Evolutionary conservation across 35 echinoderm and acorn worm genomes (phyloP).

Genomic region (Apostichopus parvimensis): DNA sequence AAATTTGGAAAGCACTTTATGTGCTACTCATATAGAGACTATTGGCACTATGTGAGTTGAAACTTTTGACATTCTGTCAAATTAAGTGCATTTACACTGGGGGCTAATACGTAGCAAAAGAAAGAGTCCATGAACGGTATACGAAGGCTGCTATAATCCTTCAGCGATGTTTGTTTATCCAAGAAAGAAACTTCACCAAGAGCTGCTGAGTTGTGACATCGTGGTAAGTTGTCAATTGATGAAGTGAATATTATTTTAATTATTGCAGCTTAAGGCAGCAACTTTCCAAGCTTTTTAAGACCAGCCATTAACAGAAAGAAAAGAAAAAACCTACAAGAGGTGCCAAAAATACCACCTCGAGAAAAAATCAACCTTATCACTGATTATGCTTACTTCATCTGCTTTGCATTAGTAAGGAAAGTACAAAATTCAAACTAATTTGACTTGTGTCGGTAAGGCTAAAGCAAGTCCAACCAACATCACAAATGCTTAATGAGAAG

Average conservation of each 20-base stretch:
- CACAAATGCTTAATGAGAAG: not conserved
- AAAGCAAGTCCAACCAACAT: not conserved
- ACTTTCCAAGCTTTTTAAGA: conserved; percentile 42
- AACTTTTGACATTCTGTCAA: not conserved
- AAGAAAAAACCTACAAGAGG: not conserved
- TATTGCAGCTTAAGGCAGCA: conserved; percentile 14
- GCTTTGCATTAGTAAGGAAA: not conserved
- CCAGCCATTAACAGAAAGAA: conserved; percentile 13
- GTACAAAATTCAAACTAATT: not conserved
- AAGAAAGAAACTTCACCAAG: conserved; percentile 1
- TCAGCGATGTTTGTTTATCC: conserved; percentile 20
- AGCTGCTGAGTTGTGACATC: conserved; percentile 26
- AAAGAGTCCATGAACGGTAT: not conserved
- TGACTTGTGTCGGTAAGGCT: not conserved
- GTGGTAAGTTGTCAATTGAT: not conserved
- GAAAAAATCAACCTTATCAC: not conserved
- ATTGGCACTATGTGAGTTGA: too few species aligned
- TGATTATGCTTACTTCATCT: not conserved
- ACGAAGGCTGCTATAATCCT: conserved; percentile 12
- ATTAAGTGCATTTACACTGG: not conserved
- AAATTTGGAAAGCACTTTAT: conserved; percentile 4
- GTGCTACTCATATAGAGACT: not conserved
- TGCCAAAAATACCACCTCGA: not conserved
- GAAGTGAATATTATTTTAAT: not conserved
- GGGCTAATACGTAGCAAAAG: conserved; percentile 20